A percentile compares a stretch with the other conserved stretches of the same genome.
Conservation (phyloP, 2,797 vertebrate species). For the Alca torda region DNA sequence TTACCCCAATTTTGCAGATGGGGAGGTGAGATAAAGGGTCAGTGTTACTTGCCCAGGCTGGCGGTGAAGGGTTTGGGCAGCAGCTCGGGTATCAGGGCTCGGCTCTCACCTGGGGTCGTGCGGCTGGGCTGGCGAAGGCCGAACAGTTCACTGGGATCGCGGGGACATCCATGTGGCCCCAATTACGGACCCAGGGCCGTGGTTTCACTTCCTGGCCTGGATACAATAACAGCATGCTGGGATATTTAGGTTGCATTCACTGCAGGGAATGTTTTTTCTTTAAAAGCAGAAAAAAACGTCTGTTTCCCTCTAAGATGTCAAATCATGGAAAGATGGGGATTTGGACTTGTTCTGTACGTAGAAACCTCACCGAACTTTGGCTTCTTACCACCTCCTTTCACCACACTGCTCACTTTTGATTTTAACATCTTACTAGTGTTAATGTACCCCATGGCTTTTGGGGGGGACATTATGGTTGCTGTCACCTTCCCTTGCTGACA, state of each 20-base stretch:
- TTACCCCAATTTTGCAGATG: not conserved
- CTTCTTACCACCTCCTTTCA: not conserved
- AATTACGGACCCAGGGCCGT: not conserved
- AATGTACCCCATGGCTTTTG: not conserved
- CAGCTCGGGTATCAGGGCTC: not conserved
- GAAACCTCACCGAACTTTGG: not conserved
- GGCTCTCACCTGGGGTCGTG: not conserved
- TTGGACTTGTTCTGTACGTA: not conserved
- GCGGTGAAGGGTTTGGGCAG: rapidly evolving
- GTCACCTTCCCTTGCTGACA: not conserved
- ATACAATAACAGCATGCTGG: slow-evolving; percentile 22
- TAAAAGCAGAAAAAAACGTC: not conserved
- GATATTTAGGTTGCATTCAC: slow-evolving; percentile 11
- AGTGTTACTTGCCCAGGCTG: not conserved
- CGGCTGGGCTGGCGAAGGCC: not conserved
- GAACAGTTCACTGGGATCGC: rapidly evolving
- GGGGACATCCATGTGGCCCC: slow-evolving; percentile 15
- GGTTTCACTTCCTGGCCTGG: slow-evolving; percentile 27
- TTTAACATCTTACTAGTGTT: not conserved
- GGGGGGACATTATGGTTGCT: not conserved
- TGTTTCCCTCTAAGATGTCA: slow-evolving; percentile 1
- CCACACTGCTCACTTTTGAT: not conserved
- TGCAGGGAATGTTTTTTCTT: slow-evolving; percentile 20
- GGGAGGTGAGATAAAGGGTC: not conserved
- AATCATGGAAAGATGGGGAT: not conserved